Conservation (phyloP, 92 coral and sea anemone species). For the Palythoa grandiflora region DNA sequence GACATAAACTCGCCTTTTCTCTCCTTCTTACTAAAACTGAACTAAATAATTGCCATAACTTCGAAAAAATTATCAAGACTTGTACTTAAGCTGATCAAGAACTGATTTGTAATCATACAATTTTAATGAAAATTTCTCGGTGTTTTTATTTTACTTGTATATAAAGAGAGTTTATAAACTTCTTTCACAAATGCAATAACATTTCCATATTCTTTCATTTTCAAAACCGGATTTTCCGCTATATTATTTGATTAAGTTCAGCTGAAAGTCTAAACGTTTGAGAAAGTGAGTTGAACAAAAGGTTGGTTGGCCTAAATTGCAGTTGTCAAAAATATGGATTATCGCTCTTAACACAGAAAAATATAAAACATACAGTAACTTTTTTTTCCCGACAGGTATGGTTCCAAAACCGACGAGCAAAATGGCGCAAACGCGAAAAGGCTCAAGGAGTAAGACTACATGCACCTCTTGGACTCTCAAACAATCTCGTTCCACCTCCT, state of each 20-base stretch:
- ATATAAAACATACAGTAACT: too few relatives aligned
- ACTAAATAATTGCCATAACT: neutral
- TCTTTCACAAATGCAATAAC: constrained; percentile 28
- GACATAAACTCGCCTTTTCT: neutral
- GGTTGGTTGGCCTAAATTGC: neutral
- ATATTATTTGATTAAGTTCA: constrained; percentile 7
- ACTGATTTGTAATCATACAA: constrained; percentile 51
- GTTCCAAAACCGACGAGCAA: constrained; percentile 93
- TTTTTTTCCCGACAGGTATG: constrained; percentile 68
- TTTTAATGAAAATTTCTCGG: constrained; percentile 47
- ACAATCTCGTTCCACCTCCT: constrained; percentile 81
- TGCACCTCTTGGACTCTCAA: constrained; percentile 88
- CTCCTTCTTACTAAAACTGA: neutral
- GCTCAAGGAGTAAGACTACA: constrained; percentile 92
- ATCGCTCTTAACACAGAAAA: neutral
- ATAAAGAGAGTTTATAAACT: constrained; percentile 45
- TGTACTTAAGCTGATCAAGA: constrained; percentile 25
- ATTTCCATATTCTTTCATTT: neutral
- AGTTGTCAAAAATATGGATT: neutral
- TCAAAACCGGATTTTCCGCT: constrained; percentile 4
- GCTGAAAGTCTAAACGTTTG: neutral
- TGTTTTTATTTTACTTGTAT: constrained; percentile 36
- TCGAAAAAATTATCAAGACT: neutral
- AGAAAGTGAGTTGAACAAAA: neutral
- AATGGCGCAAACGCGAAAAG: constrained; percentile 92